Base-by-base conservation (phyloP, 2,113 vertebrate species). In the Pongo abelii region DNA sequence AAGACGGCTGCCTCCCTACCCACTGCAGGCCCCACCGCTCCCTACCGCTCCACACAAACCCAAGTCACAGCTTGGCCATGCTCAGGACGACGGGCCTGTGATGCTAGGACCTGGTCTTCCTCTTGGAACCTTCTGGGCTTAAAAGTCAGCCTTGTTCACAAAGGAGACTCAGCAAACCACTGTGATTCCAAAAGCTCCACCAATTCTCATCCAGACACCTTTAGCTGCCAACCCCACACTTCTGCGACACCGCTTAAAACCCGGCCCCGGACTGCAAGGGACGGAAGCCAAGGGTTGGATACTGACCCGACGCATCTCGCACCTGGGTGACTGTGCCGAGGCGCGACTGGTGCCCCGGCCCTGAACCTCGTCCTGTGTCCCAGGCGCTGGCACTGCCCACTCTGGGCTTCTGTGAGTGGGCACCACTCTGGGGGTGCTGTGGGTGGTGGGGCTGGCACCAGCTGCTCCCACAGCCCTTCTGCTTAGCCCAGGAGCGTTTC, bases 241-340 rank as follows among this genome's bases (percentile, higher is more conserved):
- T 35, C 16, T 84, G 32, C 52, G 3, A 23, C 0, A 7, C 1
- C 0, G 4, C 10, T 5, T 5, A 8, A 4, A 35, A 69, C 22
- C 35, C 1, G 23, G 27, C 52, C 55, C 75, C 23, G 6, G 16
- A 3, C 35, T 20, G 4, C 1, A 27, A 14, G 79, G 72, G 50
- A 46, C 7, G 3, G 3, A n/a, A 22, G 55, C 35, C 0, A 9
- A 11, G 32, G 55, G n/a, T 2, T 38, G 23, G 80, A 55, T 16
- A 23, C 72, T 46, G 40, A 43, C 11, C 72, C 1, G 23, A 27
- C 17, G 35, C 50, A 2, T 22, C 4, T 13, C 11, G 3, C 6
- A 8, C 35, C 35, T 2, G 50, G 72, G 23, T 4, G 38, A 43
- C 72, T 3, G 72, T 75, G 22, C 4, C 4, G 1, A 30, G 35